Evolutionary conservation across 2,797 vertebrate genomes (phyloP).

Genomic region (Clarias fuscus): DNA sequence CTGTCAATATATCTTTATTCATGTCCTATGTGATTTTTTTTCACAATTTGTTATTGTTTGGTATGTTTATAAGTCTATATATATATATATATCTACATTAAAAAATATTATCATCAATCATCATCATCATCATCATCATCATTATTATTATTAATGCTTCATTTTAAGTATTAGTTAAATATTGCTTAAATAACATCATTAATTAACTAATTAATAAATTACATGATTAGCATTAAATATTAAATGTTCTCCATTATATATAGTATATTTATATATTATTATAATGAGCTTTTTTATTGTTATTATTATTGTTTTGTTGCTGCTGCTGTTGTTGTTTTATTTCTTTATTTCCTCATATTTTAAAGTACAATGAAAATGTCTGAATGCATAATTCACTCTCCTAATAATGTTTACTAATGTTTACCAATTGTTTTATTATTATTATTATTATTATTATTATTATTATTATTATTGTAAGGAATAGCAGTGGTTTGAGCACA

Average conservation of each 20-base stretch:
- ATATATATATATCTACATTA: background rate
- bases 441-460: background rate
- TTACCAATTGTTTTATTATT: background rate
- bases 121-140: no score
- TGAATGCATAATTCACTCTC: background rate
- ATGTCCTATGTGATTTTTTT: background rate
- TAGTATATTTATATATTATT: background rate
- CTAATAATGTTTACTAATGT: background rate
- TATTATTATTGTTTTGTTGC: background rate
- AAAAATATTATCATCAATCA: no score
- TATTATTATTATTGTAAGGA: background rate
- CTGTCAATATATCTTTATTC: no score
- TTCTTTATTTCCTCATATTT: background rate
- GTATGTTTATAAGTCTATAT: background rate
- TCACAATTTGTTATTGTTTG: background rate
- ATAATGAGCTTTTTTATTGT: background rate
- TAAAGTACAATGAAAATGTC: background rate
- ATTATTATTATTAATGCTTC: no score
- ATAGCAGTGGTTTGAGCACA: background rate
- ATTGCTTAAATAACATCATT: no score
- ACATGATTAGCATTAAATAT: no score
- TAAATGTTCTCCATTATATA: no score
- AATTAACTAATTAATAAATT: no score
- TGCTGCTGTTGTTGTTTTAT: background rate
- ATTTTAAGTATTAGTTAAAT: no score